These are phyloP conservation scores for Amniataba percoides DNA, from an alignment of 2,797 vertebrate species.

Conservation along the genomic window DNA sequence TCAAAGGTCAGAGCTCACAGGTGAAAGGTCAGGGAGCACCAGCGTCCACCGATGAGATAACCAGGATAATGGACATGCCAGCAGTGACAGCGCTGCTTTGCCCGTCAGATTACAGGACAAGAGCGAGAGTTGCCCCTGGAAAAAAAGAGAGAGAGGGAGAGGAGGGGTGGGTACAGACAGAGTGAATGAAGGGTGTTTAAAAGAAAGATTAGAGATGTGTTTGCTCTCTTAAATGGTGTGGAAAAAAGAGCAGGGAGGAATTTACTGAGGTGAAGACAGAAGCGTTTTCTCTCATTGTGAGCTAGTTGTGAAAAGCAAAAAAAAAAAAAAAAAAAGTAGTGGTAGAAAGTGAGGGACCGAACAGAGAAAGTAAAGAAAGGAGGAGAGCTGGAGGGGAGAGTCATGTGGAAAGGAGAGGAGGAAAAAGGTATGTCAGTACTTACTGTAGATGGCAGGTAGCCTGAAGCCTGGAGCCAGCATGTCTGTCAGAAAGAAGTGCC, in stretches of 20 bases:
- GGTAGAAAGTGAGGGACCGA: slow-evolving; percentile 32
- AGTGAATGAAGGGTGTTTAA: slow-evolving; percentile 75
- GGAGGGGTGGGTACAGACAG: slow-evolving; percentile 39
- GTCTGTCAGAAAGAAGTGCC: slow-evolving; percentile 81
- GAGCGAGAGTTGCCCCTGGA: slow-evolving; percentile 42
- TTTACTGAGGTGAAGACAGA: slow-evolving; percentile 72
- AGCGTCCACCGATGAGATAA: slow-evolving; percentile 67
- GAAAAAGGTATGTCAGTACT: slow-evolving; percentile 75
- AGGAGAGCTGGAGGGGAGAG: slow-evolving; percentile 46
- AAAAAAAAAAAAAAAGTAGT: slow-evolving; percentile 7
- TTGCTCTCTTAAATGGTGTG: slow-evolving; percentile 77
- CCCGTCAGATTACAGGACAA: slow-evolving; percentile 53
- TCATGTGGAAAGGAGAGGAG: slow-evolving; percentile 59
- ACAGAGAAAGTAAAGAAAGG: slow-evolving; percentile 56
- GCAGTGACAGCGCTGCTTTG: slow-evolving; percentile 46
- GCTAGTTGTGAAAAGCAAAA: slow-evolving; percentile 24
- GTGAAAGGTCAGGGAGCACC: slow-evolving; percentile 68
- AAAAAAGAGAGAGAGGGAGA: slow-evolving; percentile 40
- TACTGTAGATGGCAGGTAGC: slow-evolving; percentile 84
- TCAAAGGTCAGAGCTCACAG: slow-evolving; percentile 66
- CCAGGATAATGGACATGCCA: slow-evolving; percentile 79
- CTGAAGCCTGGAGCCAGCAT: slow-evolving; percentile 84
- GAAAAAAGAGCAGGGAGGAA: slow-evolving; percentile 58
- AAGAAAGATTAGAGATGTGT: slow-evolving; percentile 73
- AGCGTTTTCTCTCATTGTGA: slow-evolving; percentile 47